A percentile compares a stretch with the other conserved stretches of the same genome.
phyloP scores from a whole-genome alignment of 2,113 vertebrate species.

The Zonotrichia leucophrys region DNA sequence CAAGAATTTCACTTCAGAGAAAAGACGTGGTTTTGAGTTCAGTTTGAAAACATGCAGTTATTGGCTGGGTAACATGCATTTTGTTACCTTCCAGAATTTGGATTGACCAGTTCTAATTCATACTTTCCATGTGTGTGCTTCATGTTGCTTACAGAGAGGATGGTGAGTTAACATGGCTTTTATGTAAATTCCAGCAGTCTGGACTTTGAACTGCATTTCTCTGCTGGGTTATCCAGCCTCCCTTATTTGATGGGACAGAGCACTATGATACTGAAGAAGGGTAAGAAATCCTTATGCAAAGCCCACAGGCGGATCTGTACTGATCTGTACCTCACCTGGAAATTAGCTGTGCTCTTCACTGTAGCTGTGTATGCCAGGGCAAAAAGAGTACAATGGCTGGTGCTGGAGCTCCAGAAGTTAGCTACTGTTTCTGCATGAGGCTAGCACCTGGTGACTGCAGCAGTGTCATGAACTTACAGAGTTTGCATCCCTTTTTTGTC shows the following conservation, averaged over 20 bases:
- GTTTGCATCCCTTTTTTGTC: background rate
- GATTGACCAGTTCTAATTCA: background rate
- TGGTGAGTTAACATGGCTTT: background rate
- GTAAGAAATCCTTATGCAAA: background rate
- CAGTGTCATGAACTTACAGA: background rate
- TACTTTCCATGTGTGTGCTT: background rate
- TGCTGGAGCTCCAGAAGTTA: background rate
- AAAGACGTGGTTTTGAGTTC: background rate
- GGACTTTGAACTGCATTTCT: background rate
- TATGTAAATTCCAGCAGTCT: background rate
- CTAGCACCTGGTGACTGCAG: background rate
- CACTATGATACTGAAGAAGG: background rate
- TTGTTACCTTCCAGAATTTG: background rate
- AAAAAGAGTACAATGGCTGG: fast-evolving
- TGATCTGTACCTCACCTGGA: background rate
- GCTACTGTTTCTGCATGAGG: background rate
- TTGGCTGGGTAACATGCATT: background rate
- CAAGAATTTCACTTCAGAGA: background rate
- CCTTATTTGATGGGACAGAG: background rate
- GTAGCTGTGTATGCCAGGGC: fast-evolving
- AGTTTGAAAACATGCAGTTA: background rate
- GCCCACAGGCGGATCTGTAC: background rate
- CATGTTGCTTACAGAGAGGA: background rate
- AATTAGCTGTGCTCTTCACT: background rate
- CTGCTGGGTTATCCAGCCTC: background rate